Evolutionary conservation across 1,140 invertebrate genomes (phyloP).

Genomic region (Colletes gigas): DNA sequence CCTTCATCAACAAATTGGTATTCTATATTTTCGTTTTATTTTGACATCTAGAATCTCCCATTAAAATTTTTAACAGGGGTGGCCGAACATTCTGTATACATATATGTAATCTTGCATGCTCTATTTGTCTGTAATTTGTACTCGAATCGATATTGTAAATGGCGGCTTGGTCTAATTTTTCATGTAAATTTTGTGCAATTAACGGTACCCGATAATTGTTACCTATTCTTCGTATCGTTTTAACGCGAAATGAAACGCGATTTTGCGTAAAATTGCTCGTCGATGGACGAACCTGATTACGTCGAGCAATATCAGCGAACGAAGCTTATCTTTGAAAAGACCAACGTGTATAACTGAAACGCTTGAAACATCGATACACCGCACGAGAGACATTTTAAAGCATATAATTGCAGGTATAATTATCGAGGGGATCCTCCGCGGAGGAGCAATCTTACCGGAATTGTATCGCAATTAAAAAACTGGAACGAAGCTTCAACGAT

Average conservation of each 20-base stretch:
- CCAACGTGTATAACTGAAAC: neutral
- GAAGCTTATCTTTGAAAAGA: neutral
- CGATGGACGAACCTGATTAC: neutral
- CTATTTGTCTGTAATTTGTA: too few relatives aligned
- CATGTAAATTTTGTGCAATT: too few relatives aligned
- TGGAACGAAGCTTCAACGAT: slow-evolving; percentile 23
- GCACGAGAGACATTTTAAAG: neutral
- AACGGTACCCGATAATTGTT: neutral
- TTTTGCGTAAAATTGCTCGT: neutral
- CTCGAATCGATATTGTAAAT: too few relatives aligned
- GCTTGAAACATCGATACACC: neutral
- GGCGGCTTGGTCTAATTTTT: too few relatives aligned
- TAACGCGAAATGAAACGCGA: neutral
- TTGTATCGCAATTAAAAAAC: slow-evolving; percentile 30
- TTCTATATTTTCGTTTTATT: too few relatives aligned
- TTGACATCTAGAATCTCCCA: too few relatives aligned
- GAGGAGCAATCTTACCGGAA: neutral
- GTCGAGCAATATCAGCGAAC: neutral
- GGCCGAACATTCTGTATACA: too few relatives aligned
- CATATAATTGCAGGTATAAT: slow-evolving; percentile 23
- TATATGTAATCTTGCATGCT: too few relatives aligned
- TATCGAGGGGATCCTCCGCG: slow-evolving; percentile 5
- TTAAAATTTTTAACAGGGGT: too few relatives aligned
- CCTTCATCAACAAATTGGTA: too few relatives aligned
- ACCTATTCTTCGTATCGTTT: neutral